These are phyloP conservation scores for Mythimna albipuncta DNA, from an alignment of 2,888 invertebrate genomes.

Conservation along the genomic window DNA sequence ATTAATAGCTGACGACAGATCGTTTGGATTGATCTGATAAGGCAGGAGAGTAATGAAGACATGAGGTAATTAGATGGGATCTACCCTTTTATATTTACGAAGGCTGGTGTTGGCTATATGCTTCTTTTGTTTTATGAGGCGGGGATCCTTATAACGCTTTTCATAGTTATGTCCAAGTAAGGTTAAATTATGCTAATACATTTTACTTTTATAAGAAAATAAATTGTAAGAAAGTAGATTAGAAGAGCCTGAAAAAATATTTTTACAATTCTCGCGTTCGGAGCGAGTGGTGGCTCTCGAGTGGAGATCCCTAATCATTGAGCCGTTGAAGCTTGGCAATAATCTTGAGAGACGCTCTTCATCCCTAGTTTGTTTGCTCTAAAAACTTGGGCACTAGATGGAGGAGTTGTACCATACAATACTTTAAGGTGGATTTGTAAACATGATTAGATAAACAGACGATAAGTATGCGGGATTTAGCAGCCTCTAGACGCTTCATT, in stretches of 20 bases:
- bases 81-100: conserved; percentile 33
- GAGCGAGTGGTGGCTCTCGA: conserved; percentile 19
- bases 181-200: conserved; percentile 7
- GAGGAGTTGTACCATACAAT: neutral
- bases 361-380: conserved; percentile 25
- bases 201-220: conserved; percentile 30
- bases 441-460: conserved; percentile 40
- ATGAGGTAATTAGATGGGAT: conserved; percentile 55
- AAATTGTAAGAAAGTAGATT: conserved; percentile 21
- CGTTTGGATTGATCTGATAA: conserved; percentile 43
- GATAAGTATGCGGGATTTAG: conserved; percentile 38
- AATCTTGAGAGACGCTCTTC: conserved; percentile 22
- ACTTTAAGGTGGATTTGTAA: conserved; percentile 21
- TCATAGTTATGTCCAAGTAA: conserved; percentile 11
- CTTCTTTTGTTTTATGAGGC: conserved; percentile 25
- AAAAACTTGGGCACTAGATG: neutral
- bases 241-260: conserved; percentile 33
- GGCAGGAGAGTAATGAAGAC: conserved; percentile 51
- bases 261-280: conserved; percentile 33
- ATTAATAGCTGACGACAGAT: conserved; percentile 57
- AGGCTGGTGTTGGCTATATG: neutral
- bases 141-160: neutral
- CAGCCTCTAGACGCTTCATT: conserved; percentile 38
- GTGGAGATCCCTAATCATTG: conserved; percentile 40
- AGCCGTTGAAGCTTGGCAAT: conserved; percentile 25